Base-by-base conservation (phyloP, 2,888 invertebrate genomes). In the Escarpia spicata region DNA sequence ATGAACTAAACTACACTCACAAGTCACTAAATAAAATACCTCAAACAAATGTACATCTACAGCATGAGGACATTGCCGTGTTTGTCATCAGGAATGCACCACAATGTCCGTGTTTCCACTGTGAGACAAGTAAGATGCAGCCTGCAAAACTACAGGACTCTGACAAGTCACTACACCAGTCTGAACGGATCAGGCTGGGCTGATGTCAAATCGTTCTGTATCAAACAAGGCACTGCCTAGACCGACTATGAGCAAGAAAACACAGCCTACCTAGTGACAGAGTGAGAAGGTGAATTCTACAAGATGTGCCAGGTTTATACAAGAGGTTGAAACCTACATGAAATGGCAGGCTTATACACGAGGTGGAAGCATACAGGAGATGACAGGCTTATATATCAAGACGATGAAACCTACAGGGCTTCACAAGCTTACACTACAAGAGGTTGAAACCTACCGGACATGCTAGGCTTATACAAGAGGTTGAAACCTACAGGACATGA, bases 1-100 rank as follows among this genome's bases (percentile, higher is more conserved):
- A 90, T 90, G 90, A 90, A 90, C 90, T 90, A 90, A 90, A 90
- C 90, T 90, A 90, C 90, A 90, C 90, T 90, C 90, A 10, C 90
- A 8, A 90, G 90, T 90, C 15, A 90, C 90, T 90, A 90, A 9
- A 90, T 90, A 90, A 10, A 90, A 90, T 90, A 90, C 10, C 3
- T 90, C 90, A 90, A 90, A 37, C 90, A 12, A 90, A 37, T 37
- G 37, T 37, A 9, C 8, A 90, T 6, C 9, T 90, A 90, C 10
- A 90, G 90, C 15, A 90, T 19, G 6, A 91, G 31, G 91, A 31
- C 91, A 91, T 4, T 91, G 91, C 91, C 37, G 31, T n/a, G 31
- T 31, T 2, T 31, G 26, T 19, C 91, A 91, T 91, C 26, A 31
- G 91, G 91, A 91, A 12, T 91, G n/a, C 26, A 26, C 26, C 31